These are phyloP conservation scores for Sebastes elongatus DNA, from an alignment of 2,797 vertebrate genomes.

Conservation along the genomic window DNA sequence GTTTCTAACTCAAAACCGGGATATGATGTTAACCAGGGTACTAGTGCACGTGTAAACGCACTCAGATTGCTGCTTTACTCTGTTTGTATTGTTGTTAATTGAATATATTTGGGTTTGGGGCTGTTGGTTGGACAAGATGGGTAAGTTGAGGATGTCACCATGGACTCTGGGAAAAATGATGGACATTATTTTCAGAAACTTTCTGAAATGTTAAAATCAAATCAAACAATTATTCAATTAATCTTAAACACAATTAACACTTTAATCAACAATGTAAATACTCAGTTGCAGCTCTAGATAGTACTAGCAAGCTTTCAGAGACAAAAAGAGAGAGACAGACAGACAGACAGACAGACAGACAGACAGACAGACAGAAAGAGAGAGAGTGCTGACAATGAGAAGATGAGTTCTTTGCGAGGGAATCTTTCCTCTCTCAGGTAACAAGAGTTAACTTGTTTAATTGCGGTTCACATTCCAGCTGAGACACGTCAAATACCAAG, in stretches of 20 bases:
- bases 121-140: background rate
- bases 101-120: background rate
- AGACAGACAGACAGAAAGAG: background rate
- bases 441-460: constrained; percentile 85
- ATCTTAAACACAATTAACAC: background rate
- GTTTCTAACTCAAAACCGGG: no score
- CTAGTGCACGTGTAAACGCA: no score
- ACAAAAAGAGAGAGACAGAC: background rate
- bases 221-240: background rate
- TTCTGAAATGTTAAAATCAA: background rate
- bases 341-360: background rate
- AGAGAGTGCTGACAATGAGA: constrained; percentile 9
- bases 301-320: background rate
- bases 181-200: background rate
- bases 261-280: background rate
- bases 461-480: constrained; percentile 76
- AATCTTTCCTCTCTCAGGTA: constrained; percentile 64
- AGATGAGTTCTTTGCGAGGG: constrained; percentile 15
- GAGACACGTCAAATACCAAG: constrained; percentile 67
- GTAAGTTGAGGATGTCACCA: background rate
- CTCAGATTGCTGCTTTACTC: background rate
- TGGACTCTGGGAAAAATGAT: background rate
- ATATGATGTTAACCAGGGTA: no score
- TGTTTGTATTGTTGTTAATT: background rate
- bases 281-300: background rate